Conservation (phyloP, 1,140 invertebrate genomes). For the Camponotus floridanus region DNA sequence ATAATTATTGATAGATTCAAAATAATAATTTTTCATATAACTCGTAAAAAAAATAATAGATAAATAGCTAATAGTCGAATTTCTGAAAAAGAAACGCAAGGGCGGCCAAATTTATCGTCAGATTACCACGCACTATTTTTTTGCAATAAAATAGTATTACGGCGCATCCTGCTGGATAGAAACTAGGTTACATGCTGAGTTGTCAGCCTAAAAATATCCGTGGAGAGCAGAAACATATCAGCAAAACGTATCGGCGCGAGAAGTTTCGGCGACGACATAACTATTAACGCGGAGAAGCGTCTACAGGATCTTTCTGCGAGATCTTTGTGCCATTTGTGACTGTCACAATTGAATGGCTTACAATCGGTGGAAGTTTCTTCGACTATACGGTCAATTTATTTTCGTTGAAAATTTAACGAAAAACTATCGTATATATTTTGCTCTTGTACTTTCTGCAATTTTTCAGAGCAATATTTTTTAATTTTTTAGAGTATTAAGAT, state of each 20-base stretch:
- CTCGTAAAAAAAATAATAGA: constrained; percentile 28
- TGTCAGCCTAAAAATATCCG: constrained; percentile 70
- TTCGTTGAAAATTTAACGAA: neutral
- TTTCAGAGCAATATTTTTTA: neutral
- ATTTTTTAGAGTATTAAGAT: neutral
- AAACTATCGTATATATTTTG: neutral
- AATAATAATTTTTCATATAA: constrained; percentile 13
- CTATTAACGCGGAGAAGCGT: constrained; percentile 20
- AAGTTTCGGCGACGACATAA: constrained; percentile 37
- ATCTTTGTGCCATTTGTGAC: neutral
- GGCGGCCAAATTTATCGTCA: neutral
- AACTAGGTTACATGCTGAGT: constrained; percentile 71
- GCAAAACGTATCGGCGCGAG: constrained; percentile 54
- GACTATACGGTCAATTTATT: neutral
- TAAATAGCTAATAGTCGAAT: neutral
- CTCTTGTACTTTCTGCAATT: neutral
- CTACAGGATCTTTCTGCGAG: neutral
- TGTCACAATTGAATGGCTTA: neutral
- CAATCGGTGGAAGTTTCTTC: neutral
- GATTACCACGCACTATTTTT: constrained; percentile 33
- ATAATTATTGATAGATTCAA: neutral
- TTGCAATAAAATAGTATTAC: constrained; percentile 24
- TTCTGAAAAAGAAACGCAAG: constrained; percentile 6
- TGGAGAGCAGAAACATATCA: constrained; percentile 62
- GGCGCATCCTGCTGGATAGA: constrained; percentile 63